Conservation (phyloP, 2,113 vertebrate genomes). For the Ursus arctos region DNA sequence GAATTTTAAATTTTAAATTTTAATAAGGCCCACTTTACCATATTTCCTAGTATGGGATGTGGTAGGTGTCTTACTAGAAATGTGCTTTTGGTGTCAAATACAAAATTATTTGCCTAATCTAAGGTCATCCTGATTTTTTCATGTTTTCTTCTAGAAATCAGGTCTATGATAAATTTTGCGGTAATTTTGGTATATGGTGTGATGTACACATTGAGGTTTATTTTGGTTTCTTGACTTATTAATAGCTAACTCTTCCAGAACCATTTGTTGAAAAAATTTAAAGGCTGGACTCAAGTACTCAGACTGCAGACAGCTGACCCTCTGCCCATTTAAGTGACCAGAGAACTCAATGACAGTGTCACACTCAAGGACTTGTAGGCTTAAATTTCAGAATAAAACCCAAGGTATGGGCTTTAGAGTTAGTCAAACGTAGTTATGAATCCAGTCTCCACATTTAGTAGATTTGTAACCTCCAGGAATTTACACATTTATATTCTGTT, state of each 20-base stretch:
- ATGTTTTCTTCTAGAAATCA: neutral
- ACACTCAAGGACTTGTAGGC: neutral
- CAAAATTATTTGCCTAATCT: neutral
- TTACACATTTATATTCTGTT: neutral
- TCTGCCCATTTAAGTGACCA: neutral
- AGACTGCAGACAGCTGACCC: neutral
- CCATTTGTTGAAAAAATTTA: neutral
- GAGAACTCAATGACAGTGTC: neutral
- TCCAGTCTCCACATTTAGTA: neutral
- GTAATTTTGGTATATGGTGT: neutral
- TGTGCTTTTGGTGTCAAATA: neutral
- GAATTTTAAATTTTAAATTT: neutral
- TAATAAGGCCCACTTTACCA: neutral
- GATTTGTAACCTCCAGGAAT: neutral
- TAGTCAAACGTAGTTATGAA: neutral
- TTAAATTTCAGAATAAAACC: neutral
- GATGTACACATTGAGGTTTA: neutral
- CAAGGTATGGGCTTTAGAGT: neutral
- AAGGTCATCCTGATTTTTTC: neutral
- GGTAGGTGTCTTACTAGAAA: neutral
- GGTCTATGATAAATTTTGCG: neutral
- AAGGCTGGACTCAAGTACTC: neutral
- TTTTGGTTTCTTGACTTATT: neutral
- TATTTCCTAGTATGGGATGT: neutral
- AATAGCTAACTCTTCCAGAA: neutral